Evolutionary conservation across 2,113 vertebrate genomes (phyloP), one percentile per base, ranked within the genome.

Genomic region (Motacilla tschutschensis): DNA sequence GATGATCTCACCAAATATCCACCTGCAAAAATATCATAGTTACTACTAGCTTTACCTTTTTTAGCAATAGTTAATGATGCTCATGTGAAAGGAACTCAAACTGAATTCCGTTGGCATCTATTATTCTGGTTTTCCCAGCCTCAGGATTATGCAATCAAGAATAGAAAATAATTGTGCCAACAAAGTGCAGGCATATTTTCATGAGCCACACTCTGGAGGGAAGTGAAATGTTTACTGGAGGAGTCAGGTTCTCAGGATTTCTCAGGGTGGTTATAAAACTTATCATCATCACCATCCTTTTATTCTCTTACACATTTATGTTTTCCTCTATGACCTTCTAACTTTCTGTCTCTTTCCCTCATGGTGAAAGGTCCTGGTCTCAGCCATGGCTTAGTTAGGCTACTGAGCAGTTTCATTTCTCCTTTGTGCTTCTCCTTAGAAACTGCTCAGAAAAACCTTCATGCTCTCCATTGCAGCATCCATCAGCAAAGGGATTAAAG

Each of bases 271-370:
- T 75, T 79, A 11, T 14, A 54, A 92, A 69, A 22, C 8, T 66
- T 35, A 14, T 17, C 5, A 2, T 66, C 36, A 8, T 57, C 62
- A 41, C 47, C 11, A 17, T 50, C 20, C 24, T 55, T 84, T 50
- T 62, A 10, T 40, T 33, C 51, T 59, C 41, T 19, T 54, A 31
- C 0, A 1, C 2, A 40, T 71, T 74, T 63, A n/a, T 1, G 0
- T 36, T 67, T 81, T 72, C n/a, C 19, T 65, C 20, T n/a, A 2
- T 75, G 62, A 71, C 33, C 36, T 73, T 74, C 43, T 57, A 36
- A 47, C 6, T 50, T 69, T 31, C 16, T 83, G 22, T 33, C 43
- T 79, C 62, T 38, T 80, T 29, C 13, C 6, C 22, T 74, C 7
- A 7, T 1, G 9, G 22, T 41, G 7, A 12, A 25, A 48, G 21